phyloP scores from a whole-genome alignment of 1,140 invertebrate species.

The Kradibia gibbosae region DNA sequence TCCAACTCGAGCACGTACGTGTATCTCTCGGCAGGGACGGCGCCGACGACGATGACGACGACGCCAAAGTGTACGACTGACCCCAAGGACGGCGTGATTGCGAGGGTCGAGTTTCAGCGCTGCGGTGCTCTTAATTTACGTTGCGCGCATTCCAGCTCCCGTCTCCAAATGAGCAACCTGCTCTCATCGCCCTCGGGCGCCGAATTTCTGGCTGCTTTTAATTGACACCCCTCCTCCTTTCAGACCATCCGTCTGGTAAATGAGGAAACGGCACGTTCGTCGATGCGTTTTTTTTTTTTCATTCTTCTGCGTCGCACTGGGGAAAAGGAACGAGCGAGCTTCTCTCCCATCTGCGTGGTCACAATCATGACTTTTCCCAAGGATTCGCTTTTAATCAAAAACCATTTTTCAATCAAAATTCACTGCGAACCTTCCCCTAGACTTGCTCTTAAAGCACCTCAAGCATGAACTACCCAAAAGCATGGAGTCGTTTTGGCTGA shows the following conservation, averaged over 20 bases:
- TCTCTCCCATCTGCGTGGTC: too few species aligned
- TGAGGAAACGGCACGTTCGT: neutral
- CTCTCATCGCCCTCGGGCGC: neutral
- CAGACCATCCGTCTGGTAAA: neutral
- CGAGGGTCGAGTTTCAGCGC: slow-evolving; percentile 49
- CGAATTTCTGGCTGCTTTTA: neutral
- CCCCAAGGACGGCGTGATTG: slow-evolving; percentile 40
- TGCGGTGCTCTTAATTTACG: slow-evolving; percentile 38
- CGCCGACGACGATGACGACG: neutral
- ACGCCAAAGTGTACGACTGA: neutral
- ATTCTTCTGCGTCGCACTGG: neutral
- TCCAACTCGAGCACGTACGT: neutral
- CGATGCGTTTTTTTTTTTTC: neutral
- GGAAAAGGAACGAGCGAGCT: too few species aligned
- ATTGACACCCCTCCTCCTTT: neutral
- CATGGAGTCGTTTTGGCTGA: too few species aligned
- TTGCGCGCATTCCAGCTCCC: slow-evolving; percentile 15
- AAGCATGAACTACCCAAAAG: too few species aligned
- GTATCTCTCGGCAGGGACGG: neutral
- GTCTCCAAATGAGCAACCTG: too few species aligned
- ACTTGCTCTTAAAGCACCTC: too few species aligned
- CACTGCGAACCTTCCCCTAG: too few species aligned
- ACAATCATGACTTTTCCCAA: too few species aligned
- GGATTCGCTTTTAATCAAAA: too few species aligned
- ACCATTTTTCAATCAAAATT: too few species aligned